Evolutionary conservation across 64 coral and sea anemone genomes (phyloP).

Genomic region (Actinia equina): DNA sequence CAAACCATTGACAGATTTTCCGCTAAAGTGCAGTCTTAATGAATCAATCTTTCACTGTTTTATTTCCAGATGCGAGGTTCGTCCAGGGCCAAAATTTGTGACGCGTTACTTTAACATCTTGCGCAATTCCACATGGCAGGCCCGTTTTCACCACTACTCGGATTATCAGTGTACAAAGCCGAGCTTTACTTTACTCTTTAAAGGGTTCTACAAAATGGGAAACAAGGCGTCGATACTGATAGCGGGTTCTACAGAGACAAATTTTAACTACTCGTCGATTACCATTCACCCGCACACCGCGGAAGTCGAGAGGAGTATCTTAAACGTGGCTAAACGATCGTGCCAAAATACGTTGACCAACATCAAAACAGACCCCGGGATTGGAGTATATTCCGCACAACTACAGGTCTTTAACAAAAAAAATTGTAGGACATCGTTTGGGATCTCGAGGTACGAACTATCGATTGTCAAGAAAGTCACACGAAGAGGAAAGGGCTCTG

Average conservation of each 20-base stretch:
- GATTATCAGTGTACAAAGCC: constrained; percentile 65
- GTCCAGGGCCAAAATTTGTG: constrained; percentile 82
- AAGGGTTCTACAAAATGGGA: constrained; percentile 37
- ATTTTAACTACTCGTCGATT: constrained; percentile 70
- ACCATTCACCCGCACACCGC: constrained; percentile 49
- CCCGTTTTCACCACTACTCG: constrained; percentile 59
- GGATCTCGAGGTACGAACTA: constrained; percentile 76
- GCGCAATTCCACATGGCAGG: constrained; percentile 66
- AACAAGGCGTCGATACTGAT: constrained; percentile 1
- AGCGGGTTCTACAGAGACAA: constrained; percentile 33
- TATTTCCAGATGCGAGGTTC: constrained; percentile 72
- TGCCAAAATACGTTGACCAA: constrained; percentile 46
- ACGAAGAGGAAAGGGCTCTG: constrained; percentile 17
- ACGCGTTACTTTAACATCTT: constrained; percentile 71
- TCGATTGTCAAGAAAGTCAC: constrained; percentile 58
- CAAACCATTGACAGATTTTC: not conserved
- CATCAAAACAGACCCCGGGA: constrained; percentile 19
- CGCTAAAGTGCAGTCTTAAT: not conserved
- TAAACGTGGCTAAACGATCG: constrained; percentile 36
- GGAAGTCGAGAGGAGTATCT: constrained; percentile 22
- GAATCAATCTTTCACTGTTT: constrained; percentile 22
- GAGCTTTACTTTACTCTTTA: constrained; percentile 55
- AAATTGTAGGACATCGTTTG: constrained; percentile 64
- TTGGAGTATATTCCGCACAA: constrained; percentile 25
- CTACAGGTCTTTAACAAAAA: constrained; percentile 59